These are phyloP conservation scores for Grantiella picta DNA, from an alignment of 2,113 vertebrate genomes.

Conservation along the genomic window DNA sequence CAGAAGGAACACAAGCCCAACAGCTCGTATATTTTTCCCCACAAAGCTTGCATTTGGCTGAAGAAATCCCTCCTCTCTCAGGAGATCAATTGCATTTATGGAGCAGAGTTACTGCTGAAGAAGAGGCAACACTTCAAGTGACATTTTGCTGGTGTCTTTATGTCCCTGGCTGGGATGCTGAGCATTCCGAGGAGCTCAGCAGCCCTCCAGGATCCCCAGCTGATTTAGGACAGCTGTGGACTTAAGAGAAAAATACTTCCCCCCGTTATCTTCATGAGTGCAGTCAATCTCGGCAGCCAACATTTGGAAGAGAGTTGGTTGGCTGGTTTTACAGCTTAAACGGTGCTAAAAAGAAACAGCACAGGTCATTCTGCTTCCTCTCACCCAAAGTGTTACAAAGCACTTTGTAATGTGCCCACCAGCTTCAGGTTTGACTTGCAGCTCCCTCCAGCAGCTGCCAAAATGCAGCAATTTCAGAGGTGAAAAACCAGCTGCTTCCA, in stretches of 20 bases:
- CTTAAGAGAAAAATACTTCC: slow-evolving; percentile 45
- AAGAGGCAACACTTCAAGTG: slow-evolving; percentile 50
- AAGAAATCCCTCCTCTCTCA: slow-evolving; percentile 58
- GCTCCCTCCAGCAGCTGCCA: neutral
- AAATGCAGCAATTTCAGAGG: neutral
- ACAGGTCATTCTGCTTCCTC: slow-evolving; percentile 22
- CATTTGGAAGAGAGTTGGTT: slow-evolving; percentile 22
- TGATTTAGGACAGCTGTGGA: slow-evolving; percentile 42
- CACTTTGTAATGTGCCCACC: neutral
- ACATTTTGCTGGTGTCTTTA: slow-evolving; percentile 45
- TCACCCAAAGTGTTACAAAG: slow-evolving; percentile 42
- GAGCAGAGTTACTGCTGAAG: slow-evolving; percentile 54
- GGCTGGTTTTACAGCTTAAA: slow-evolving; percentile 56
- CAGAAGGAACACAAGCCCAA: neutral
- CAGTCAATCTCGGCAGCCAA: slow-evolving; percentile 52
- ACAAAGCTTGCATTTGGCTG: slow-evolving; percentile 11
- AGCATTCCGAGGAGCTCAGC: neutral
- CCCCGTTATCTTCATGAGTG: slow-evolving; percentile 49
- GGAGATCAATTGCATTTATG: slow-evolving; percentile 62
- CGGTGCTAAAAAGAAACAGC: slow-evolving; percentile 49
- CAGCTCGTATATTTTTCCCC: neutral
- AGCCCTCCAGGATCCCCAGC: neutral
- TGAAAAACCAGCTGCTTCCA: neutral
- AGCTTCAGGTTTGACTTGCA: neutral
- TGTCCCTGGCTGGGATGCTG: slow-evolving; percentile 20